Conservation (phyloP, 1,140 invertebrate genomes). For the Oryzaephilus surinamensis region DNA sequence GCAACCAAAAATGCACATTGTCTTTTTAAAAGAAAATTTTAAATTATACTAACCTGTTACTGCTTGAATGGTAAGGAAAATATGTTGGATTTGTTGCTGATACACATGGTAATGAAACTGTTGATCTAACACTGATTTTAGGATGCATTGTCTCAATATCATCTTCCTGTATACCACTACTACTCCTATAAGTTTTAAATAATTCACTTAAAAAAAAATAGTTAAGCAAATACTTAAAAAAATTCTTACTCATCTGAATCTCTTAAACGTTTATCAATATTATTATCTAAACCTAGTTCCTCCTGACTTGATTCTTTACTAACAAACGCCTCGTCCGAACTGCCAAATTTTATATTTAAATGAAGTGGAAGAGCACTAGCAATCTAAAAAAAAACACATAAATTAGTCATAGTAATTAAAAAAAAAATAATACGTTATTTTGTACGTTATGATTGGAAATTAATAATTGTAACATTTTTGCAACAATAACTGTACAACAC, state of each 20-base stretch:
- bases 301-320: slow-evolving; percentile 40
- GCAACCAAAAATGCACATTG: no score
- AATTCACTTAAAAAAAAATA: background rate
- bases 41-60: slow-evolving; percentile 1
- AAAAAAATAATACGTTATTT: no score
- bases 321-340: slow-evolving; percentile 40
- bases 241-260: slow-evolving; percentile 36
- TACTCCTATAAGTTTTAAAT: slow-evolving; percentile 38
- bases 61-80: slow-evolving; percentile 2
- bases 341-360: slow-evolving; percentile 15
- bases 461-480: no score
- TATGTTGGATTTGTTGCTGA: slow-evolving; percentile 4
- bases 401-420: no score
- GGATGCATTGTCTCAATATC: slow-evolving; percentile 35
- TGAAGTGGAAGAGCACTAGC: slow-evolving; percentile 13
- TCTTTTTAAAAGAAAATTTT: slow-evolving; percentile 21
- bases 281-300: no score
- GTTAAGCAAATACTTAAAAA: slow-evolving; percentile 1
- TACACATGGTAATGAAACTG: slow-evolving; percentile 27
- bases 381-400: no score
- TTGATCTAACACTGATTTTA: slow-evolving; percentile 22
- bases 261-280: no score
- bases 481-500: no score
- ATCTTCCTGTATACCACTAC: slow-evolving; percentile 47
- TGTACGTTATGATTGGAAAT: no score